Base-by-base conservation (phyloP, 64 coral and sea anemone species). In the Montipora cactus region DNA sequence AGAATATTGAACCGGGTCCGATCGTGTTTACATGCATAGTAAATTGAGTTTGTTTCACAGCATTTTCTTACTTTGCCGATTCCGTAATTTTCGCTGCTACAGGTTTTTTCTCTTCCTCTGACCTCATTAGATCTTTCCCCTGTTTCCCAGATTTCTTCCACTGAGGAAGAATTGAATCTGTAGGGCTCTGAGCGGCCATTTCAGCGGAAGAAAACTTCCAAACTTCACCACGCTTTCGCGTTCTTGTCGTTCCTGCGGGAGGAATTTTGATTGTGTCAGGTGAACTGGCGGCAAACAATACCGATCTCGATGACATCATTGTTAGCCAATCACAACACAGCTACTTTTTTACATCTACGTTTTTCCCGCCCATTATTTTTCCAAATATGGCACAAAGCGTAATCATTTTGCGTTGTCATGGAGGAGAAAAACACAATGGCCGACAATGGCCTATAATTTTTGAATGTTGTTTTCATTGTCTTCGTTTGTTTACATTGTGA, bases 61-160 rank as follows among this genome's bases (percentile, higher is more conserved):
- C 55, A 7, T 8, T 37, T 9, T 3, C 89, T 97, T 68, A 97
- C 96, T 95, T 97, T 44, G 96, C 90, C 25, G 93, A 94, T 67
- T 97, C 96, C 28, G 96, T 91, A 81, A 97, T 95, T 94, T 97
- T 97, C n/a, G 91, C 62, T 68, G 89, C 77, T 69, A 89, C 59
- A 44, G 96, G 84, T 53, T 95, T 97, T 85, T 91, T 97, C 13
- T 97, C 96, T 23, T 94, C 88, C 18, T 97, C 96, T 73, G 86
- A 49, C 70, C 88, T 97, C 64, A 78, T 74, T 11, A 87, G 12
- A 49, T 97, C 96, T 77, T 92, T 97, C 4, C 81, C 82, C 62
- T 92, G 89, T 83, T 89, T 97, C 11, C 45, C 73, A 83, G 59
- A 47, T 92, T 95, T 94, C 84, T 97, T 97, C 93, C 89, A 95